phyloP scores from a whole-genome alignment of 2,797 vertebrate species.

The Syndactyla subalaris region DNA sequence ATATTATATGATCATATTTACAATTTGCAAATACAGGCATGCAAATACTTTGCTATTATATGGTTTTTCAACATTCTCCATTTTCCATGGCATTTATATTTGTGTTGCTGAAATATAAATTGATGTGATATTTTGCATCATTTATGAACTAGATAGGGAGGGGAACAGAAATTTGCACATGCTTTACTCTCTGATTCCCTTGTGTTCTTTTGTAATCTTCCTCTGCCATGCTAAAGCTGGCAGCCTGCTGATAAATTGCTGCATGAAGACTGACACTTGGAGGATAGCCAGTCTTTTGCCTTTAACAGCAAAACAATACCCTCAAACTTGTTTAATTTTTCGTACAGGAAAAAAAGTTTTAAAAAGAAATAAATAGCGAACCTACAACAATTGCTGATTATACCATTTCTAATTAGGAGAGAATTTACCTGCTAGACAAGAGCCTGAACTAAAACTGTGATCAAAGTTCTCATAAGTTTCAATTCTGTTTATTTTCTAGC shows the following conservation, averaged over 20 bases:
- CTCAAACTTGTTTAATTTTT: background rate
- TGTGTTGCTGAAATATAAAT: background rate
- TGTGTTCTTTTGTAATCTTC: slow-evolving; percentile 29
- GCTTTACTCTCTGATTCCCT: background rate
- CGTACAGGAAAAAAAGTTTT: background rate
- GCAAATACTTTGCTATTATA: background rate
- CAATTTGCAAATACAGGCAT: background rate
- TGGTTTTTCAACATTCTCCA: background rate
- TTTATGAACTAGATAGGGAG: background rate
- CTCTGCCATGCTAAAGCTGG: slow-evolving; percentile 6
- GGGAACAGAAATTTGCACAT: slow-evolving; percentile 26
- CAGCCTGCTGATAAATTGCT: slow-evolving; percentile 50
- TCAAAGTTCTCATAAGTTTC: background rate
- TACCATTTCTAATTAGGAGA: background rate
- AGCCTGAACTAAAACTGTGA: background rate
- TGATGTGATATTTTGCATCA: slow-evolving; percentile 12
- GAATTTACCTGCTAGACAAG: background rate
- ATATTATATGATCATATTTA: background rate
- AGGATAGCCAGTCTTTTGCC: background rate
- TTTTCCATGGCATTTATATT: background rate
- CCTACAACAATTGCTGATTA: background rate
- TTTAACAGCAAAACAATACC: background rate
- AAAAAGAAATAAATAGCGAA: background rate
- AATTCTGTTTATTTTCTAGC: background rate
- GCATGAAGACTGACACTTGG: slow-evolving; percentile 28